Conservation (phyloP, 30 jellyfish, hydroid and myxozoan species). For the Aurelia coerulea region DNA sequence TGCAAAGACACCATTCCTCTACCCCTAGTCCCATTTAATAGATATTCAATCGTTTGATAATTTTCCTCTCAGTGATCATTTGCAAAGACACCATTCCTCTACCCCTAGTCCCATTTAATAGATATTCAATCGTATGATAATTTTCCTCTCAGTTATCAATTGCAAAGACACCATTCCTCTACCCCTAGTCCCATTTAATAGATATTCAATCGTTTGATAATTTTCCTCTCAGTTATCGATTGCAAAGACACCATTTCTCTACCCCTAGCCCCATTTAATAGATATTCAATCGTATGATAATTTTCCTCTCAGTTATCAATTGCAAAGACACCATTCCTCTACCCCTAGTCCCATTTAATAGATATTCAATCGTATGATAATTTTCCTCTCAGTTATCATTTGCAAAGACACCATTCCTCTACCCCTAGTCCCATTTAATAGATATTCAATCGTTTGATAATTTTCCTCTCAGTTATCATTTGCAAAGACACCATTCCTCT, state of each 20-base stretch:
- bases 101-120: no score
- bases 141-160: conserved; percentile 52
- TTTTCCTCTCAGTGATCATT: background rate
- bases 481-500: background rate
- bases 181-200: no score
- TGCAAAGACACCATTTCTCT: background rate
- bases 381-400: conserved; percentile 52
- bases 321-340: conserved; percentile 2
- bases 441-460: background rate
- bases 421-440: no score
- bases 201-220: background rate
- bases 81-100: conserved; percentile 2
- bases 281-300: background rate
- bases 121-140: background rate
- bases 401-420: background rate
- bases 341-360: no score
- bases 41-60: background rate
- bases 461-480: conserved; percentile 52
- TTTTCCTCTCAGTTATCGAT: conserved; percentile 51
- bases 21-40: no score
- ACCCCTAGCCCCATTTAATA: no score
- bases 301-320: background rate
- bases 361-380: background rate
- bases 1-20: background rate
- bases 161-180: background rate